These are phyloP conservation scores for Dasypus novemcinctus DNA, from an alignment of 2,113 vertebrate species.

Conservation along the genomic window DNA sequence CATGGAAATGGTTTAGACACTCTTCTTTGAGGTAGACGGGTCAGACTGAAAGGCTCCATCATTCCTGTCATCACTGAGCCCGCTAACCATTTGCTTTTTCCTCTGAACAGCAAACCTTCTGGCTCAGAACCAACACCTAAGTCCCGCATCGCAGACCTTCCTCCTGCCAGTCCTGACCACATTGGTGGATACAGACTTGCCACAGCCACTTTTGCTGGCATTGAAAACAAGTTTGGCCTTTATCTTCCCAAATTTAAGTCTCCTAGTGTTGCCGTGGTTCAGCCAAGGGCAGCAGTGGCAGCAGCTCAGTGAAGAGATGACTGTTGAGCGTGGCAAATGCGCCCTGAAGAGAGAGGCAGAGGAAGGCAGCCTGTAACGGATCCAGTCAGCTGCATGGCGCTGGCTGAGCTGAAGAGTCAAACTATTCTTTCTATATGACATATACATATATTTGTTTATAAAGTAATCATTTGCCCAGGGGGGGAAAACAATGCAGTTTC, in stretches of 20 bases:
- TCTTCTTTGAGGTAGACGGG: not conserved
- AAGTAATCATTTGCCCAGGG: conserved; percentile 79
- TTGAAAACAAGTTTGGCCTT: conserved; percentile 97
- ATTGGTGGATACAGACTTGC: conserved; percentile 95
- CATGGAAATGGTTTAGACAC: not conserved
- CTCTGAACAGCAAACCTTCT: conserved; percentile 86
- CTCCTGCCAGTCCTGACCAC: conserved; percentile 91
- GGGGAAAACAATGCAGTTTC: conserved; percentile 68
- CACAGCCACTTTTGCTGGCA: conserved; percentile 94
- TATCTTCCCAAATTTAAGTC: conserved; percentile 95
- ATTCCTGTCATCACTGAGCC: rapidly evolving
- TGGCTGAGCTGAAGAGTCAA: conserved; percentile 78
- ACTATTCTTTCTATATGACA: conserved; percentile 78
- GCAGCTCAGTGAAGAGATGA: conserved; percentile 67
- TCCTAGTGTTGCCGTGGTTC: conserved; percentile 80
- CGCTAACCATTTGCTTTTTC: conserved; percentile 45
- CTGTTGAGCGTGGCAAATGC: not conserved
- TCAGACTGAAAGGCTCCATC: not conserved
- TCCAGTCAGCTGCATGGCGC: conserved; percentile 83
- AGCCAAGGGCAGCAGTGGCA: conserved; percentile 73
- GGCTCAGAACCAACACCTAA: conserved; percentile 89
- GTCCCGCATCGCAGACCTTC: conserved; percentile 88
- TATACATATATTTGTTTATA: conserved; percentile 82
- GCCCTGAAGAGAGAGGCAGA: conserved; percentile 45
- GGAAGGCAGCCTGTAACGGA: conserved; percentile 63